Percentiles rank a stretch among this genome's conserved stretches.
phyloP scores from a whole-genome alignment of 64 coral and sea anemone genomes.

The Pachyseris speciosa region DNA sequence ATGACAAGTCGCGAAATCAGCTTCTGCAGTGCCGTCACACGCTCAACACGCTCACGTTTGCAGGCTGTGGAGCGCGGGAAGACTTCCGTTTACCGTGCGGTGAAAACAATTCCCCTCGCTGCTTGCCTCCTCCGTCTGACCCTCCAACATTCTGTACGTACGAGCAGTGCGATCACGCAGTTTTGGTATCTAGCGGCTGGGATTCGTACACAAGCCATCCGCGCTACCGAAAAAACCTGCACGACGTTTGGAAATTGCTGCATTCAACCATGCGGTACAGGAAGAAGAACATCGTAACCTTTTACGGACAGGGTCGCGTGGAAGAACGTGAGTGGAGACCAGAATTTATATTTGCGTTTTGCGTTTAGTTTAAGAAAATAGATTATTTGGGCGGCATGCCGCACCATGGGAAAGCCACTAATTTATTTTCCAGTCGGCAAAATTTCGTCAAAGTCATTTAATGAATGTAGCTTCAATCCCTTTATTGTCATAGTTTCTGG shows the following conservation, averaged over 20 bases:
- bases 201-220: constrained; percentile 56
- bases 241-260: constrained; percentile 83
- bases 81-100: background rate
- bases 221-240: constrained; percentile 69
- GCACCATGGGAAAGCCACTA: constrained; percentile 31
- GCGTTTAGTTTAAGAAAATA: constrained; percentile 37
- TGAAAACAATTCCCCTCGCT: constrained; percentile 53
- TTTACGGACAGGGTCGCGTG: constrained; percentile 76
- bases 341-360: constrained; percentile 15
- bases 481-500: constrained; percentile 54
- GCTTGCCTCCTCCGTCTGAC: background rate
- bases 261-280: constrained; percentile 77
- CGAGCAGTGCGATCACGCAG: constrained; percentile 82
- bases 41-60: constrained; percentile 14
- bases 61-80: background rate
- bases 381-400: constrained; percentile 52
- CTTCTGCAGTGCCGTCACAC: constrained; percentile 25
- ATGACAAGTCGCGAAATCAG: background rate
- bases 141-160: constrained; percentile 31
- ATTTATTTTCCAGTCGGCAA: constrained; percentile 88
- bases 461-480: constrained; percentile 76
- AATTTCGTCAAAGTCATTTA: constrained; percentile 72
- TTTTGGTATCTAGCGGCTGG: constrained; percentile 85
- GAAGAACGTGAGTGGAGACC: constrained; percentile 87
- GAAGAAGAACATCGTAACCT: constrained; percentile 77